These are phyloP conservation scores for Caenorhabditis sp. DNA, from an alignment of 2,888 invertebrate species.

Conservation along the genomic window DNA sequence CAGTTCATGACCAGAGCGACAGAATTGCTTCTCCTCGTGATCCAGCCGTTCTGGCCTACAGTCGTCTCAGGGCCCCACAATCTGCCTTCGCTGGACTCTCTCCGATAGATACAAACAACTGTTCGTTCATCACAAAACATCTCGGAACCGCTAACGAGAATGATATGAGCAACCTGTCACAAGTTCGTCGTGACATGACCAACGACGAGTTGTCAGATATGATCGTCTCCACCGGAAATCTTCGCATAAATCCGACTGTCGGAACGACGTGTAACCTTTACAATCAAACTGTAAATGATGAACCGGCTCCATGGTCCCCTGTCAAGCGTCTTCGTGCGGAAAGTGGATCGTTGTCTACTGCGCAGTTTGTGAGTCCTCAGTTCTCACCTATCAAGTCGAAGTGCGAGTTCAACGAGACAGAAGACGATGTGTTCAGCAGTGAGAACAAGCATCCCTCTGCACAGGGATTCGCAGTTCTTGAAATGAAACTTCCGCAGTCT, in stretches of 20 bases:
- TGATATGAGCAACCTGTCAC: not conserved
- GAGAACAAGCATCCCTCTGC: conserved; percentile 11
- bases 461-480: not conserved
- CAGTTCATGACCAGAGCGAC: conserved; percentile 18
- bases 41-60: conserved; percentile 61
- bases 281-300: conserved; percentile 13
- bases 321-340: conserved; percentile 63
- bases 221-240: conserved; percentile 64
- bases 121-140: conserved; percentile 53
- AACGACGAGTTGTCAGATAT: conserved; percentile 64
- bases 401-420: conserved; percentile 31
- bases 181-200: conserved; percentile 40
- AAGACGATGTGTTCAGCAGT: conserved; percentile 44
- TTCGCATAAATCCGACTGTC: conserved; percentile 34
- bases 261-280: not conserved
- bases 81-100: conserved; percentile 49
- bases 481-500: conserved; percentile 2
- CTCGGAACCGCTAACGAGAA: conserved; percentile 22
- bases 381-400: conserved; percentile 57
- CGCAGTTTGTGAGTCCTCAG: conserved; percentile 42
- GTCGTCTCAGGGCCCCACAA: conserved; percentile 36
- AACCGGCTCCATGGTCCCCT: conserved; percentile 65
- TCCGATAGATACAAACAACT: conserved; percentile 55
- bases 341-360: conserved; percentile 37
- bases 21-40: conserved; percentile 47